Evolutionary conservation across 2,888 invertebrate genomes (phyloP), one percentile per base, ranked within the genome.

Genomic region (Ommatoiulus sabulosus): DNA sequence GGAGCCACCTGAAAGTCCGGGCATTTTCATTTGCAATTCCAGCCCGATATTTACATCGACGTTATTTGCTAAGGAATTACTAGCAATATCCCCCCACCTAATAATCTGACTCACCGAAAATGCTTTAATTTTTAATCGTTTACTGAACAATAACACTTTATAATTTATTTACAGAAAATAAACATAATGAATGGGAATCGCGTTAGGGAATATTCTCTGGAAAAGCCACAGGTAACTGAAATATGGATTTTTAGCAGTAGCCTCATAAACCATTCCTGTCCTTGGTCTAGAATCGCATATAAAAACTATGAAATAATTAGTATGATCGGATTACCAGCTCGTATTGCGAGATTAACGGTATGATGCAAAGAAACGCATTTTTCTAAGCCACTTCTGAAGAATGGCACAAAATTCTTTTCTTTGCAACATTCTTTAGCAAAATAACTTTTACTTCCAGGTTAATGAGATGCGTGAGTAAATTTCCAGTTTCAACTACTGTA

Each of bases 1-100:
- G 72, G 72, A 72, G 72, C 20, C 72, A 72, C 72, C 72, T 72
- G 24, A 72, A 72, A 72, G 72, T 72, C 24, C 72, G 24, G 24
- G 72, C 24, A 72, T 72, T n/a, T n/a, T 72, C 72, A 72, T 72
- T 72, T 72, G 72, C 72, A 72, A 72, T n/a, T 72, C 72, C 20
- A 24, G 24, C 20, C 5, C n/a, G 6, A 24, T 20, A n/a, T 72
- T 72, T 7, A 24, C 72, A 72, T 24, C 72, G 8, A 52, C 15
- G 20, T n/a, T 1, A 3, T 20, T 4, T 52, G 12, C 15, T 52
- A 52, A 52, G 52, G 72, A 72, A 72, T 7, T n/a, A n/a, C n/a
- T 20, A 7, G 24, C 24, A 72, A n/a, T 24, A 24, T 20, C 24
- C 24, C 24, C 24, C 20, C 24, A n/a, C 24, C n/a, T 20, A 72